Evolutionary conservation across 30 jellyfish, hydroid and myxozoan species (phyloP).

Genomic region (Rhopilema esculentum): DNA sequence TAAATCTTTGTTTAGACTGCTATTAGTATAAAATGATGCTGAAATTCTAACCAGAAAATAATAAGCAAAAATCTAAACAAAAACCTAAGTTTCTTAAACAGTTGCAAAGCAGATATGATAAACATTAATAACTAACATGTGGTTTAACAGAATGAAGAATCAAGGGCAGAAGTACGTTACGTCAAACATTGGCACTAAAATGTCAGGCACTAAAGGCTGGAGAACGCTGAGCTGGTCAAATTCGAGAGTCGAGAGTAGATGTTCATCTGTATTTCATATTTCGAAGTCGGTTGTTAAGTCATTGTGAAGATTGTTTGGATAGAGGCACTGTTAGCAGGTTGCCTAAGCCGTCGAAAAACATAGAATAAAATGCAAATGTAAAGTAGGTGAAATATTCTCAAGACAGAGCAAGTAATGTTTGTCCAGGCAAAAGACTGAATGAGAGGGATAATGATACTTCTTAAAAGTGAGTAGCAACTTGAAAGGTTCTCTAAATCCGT

Average conservation of each 20-base stretch:
- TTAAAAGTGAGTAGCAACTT: conserved; percentile 12
- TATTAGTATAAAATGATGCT: no score
- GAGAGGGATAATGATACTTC: not conserved
- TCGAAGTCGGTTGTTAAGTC: not conserved
- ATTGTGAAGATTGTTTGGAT: conserved; percentile 40
- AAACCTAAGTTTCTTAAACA: no score
- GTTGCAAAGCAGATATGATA: no score
- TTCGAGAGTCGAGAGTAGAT: no score
- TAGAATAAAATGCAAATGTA: conserved; percentile 1
- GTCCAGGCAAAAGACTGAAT: conserved; percentile 39
- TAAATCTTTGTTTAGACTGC: no score
- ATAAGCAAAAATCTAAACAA: no score
- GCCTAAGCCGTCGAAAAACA: conserved; percentile 1
- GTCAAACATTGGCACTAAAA: not conserved
- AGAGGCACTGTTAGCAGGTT: conserved; percentile 5
- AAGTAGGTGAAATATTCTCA: not conserved
- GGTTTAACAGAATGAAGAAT: no score
- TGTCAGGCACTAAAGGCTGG: no score
- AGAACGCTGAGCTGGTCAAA: no score
- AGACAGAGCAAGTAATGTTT: conserved; percentile 15
- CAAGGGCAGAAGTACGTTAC: not conserved
- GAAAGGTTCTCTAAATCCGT: not conserved
- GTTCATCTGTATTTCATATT: no score
- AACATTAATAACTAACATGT: no score
- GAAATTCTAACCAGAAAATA: no score